Conservation (phyloP, 2,113 vertebrate genomes). For the Anhinga rufa region DNA sequence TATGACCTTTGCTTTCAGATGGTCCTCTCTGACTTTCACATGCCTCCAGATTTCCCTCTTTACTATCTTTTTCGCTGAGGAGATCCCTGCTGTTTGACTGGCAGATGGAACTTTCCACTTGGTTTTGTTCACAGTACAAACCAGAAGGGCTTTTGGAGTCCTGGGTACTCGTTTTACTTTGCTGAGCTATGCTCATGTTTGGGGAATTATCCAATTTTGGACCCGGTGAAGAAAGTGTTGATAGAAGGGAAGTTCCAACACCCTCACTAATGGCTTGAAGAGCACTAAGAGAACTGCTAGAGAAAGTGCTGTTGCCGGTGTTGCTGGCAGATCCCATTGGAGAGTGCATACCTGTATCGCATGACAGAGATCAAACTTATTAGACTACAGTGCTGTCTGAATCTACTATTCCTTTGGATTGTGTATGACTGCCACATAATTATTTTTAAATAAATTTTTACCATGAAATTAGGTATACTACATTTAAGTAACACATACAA, state of each 20-base stretch:
- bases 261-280: constrained; percentile 98
- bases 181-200: constrained; percentile 81
- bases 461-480: background rate
- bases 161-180: constrained; percentile 72
- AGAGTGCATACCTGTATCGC: constrained; percentile 84
- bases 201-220: constrained; percentile 89
- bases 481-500: background rate
- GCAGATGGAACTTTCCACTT: constrained; percentile 83
- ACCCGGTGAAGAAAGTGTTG: constrained; percentile 87
- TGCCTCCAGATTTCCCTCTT: constrained; percentile 70
- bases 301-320: constrained; percentile 80
- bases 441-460: background rate
- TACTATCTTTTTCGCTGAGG: constrained; percentile 74
- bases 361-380: background rate
- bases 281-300: constrained; percentile 95
- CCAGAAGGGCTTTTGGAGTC: constrained; percentile 88
- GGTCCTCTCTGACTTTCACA: constrained; percentile 77
- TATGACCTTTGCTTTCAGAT: constrained; percentile 88
- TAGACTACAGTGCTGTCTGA: background rate
- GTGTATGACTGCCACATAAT: background rate
- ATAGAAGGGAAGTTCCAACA: constrained; percentile 89
- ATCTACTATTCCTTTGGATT: background rate
- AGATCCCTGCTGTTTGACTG: constrained; percentile 83
- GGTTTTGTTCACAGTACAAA: constrained; percentile 79
- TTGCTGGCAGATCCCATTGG: constrained; percentile 83